These are phyloP conservation scores for Tenthredo scrophulariae DNA, from an alignment of 2,888 invertebrate species.

Conservation along the genomic window DNA sequence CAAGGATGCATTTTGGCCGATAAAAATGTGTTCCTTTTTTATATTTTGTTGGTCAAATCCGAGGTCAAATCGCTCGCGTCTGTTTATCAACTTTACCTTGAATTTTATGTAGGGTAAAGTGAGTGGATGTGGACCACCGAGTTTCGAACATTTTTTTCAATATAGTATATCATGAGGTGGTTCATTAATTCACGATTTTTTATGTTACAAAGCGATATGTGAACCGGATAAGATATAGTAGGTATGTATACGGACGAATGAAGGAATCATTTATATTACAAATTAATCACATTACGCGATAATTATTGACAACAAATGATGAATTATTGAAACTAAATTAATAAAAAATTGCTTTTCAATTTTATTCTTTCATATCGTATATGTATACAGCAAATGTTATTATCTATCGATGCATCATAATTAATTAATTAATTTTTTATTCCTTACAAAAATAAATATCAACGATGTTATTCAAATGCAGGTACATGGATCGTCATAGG, in stretches of 20 bases:
- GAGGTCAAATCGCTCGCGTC: background rate
- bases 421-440: background rate
- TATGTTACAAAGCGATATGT: background rate
- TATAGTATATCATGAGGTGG: background rate
- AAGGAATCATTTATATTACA: background rate
- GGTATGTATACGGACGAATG: background rate
- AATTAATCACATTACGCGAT: background rate
- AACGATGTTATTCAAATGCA: too few relatives aligned
- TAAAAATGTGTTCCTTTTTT: background rate
- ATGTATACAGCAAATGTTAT: too few relatives aligned
- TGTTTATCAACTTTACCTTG: background rate
- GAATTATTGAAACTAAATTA: background rate
- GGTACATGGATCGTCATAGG: too few relatives aligned
- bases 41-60: background rate
- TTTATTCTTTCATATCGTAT: background rate
- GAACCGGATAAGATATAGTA: background rate
- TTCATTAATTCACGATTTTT: background rate
- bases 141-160: background rate
- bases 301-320: slow-evolving; percentile 4
- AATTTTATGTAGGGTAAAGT: background rate
- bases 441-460: background rate
- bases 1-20: background rate
- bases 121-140: background rate
- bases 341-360: background rate
- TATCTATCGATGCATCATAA: background rate